phyloP scores from a whole-genome alignment of 2,888 invertebrate species.

The Caradrina clavipalpis region DNA sequence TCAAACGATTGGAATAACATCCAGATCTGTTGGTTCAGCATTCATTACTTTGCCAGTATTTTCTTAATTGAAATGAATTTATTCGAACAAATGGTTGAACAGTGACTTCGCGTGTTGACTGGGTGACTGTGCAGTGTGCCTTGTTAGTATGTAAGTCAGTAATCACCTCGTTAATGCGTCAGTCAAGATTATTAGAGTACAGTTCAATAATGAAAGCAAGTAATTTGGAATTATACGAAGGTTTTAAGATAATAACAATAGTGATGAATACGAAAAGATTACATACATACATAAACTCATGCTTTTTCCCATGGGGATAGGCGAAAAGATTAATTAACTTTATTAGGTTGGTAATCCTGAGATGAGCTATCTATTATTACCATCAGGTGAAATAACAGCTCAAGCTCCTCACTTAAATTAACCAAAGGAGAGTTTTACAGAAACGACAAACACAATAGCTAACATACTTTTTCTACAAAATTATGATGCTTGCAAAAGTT shows the following conservation, averaged over 20 bases:
- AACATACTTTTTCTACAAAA: too few species aligned
- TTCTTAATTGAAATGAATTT: constrained; percentile 48
- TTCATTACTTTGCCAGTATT: constrained; percentile 33
- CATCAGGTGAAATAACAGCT: too few species aligned
- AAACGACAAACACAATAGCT: too few species aligned
- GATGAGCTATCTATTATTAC: too few species aligned
- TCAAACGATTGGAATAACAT: constrained; percentile 43
- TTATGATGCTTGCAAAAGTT: too few species aligned
- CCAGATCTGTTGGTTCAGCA: constrained; percentile 43
- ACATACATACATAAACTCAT: too few species aligned
- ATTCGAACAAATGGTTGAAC: constrained; percentile 23
- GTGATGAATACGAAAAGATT: neutral
- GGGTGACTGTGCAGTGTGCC: neutral
- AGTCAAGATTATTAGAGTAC: constrained; percentile 13
- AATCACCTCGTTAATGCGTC: constrained; percentile 18
- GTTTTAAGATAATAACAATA: neutral
- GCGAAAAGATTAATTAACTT: constrained; percentile 16
- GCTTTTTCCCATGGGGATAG: too few species aligned
- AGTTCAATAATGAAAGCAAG: constrained; percentile 28
- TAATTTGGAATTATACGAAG: constrained; percentile 5
- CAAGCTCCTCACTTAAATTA: too few species aligned
- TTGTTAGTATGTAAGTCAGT: constrained; percentile 6
- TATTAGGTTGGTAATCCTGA: neutral
- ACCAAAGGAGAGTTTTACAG: too few species aligned
- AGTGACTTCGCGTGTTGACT: constrained; percentile 23